Evolutionary conservation across 2,113 vertebrate species (phyloP), one percentile per base, ranked within the genome.

Genomic region (Onychostruthus taczanowskii): DNA sequence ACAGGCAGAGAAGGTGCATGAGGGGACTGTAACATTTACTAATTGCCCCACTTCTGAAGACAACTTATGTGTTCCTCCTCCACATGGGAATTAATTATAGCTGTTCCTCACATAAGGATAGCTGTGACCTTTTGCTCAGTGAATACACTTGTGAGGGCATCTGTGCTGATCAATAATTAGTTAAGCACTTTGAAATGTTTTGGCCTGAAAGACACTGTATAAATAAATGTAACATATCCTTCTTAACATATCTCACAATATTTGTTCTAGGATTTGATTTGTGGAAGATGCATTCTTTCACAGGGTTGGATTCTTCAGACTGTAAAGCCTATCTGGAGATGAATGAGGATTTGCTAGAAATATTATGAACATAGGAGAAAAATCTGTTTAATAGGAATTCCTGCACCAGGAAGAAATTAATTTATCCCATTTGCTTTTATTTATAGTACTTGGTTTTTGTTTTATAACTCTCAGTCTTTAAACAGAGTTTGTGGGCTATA

Each of bases 161-260:
- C 72, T 79, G 35, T 55, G 39, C 33, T 77, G 61, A 92, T 87
- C 84, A 58, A n/a, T 91, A 79, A 78, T 73, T 93, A 84, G 55
- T 66, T 73, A 91, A 95, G 31, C 58, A 85, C 84, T 96, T 95
- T 67, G 27, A 91, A 90, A 77, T 93, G 46, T 91, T 95, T 94
- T 91, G 84, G 24, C 59, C 47, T 62, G 33, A 85, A 87, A 76
- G 67, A 68, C n/a, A 53, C 18, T 72, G 16, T 85, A 35, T 93
- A 73, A 91, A 93, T 73, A 94, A 79, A 87, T 49, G 58, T 75
- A 78, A 19, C 26, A 47, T 58, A 77, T 74, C 46, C 24, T 93
- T 84, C 84, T 73, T 67, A 64, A 70, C 68, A n/a, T 58, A 63
- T 90, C 50, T 94, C 72, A 84, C 56, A 91, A 53, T 94, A 90